These are phyloP conservation scores for Drosophila bocki DNA, from an alignment of 1,140 invertebrate genomes.

Conservation along the genomic window DNA sequence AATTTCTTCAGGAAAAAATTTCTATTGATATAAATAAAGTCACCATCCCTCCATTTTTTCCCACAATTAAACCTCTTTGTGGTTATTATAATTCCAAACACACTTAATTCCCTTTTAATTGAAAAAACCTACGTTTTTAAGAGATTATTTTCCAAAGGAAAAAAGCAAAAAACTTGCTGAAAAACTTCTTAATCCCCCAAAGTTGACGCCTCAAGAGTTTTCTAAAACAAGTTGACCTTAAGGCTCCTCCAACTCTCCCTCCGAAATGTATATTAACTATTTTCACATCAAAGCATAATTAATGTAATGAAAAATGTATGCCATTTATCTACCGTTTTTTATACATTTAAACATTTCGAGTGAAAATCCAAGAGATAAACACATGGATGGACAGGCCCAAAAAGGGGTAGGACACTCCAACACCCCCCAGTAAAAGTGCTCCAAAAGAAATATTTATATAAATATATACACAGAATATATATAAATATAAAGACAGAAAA, in stretches of 20 bases:
- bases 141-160: background rate
- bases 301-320: constrained; percentile 71
- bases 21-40: background rate
- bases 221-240: background rate
- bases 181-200: constrained; percentile 1
- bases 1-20: background rate
- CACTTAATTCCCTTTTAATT: background rate
- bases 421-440: background rate
- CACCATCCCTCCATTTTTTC: background rate
- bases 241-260: background rate
- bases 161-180: background rate
- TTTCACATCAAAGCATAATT: constrained; percentile 68
- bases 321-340: constrained; percentile 36
- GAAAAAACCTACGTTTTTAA: background rate
- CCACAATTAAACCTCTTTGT: background rate
- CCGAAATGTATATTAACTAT: constrained; percentile 22
- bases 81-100: background rate
- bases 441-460: constrained; percentile 33
- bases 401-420: constrained; percentile 31
- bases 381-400: constrained; percentile 16
- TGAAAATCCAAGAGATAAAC: constrained; percentile 32
- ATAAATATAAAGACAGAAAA: background rate
- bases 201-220: constrained; percentile 1
- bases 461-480: background rate
- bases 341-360: constrained; percentile 32